Conservation (phyloP, 2,797 vertebrate species). For the Lutjanus argentimaculatus region DNA sequence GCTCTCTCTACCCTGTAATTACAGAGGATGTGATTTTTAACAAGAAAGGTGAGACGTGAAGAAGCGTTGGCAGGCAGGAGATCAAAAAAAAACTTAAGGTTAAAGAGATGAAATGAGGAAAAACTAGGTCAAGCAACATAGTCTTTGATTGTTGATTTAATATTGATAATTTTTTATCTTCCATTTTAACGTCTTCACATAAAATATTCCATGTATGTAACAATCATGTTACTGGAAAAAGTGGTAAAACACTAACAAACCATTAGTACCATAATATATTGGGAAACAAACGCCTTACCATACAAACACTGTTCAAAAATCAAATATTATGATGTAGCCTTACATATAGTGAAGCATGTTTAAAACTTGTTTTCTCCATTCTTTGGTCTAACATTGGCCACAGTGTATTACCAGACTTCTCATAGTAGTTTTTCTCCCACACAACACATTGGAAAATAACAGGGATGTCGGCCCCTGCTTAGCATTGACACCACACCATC, state of each 20-base stretch:
- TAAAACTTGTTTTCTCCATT: too few relatives aligned
- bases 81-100: neutral
- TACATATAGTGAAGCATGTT: neutral
- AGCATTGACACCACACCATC: constrained; percentile 19
- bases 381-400: constrained; percentile 6
- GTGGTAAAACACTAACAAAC: neutral
- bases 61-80: neutral
- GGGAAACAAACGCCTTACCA: too few relatives aligned
- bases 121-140: neutral
- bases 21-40: constrained; percentile 36
- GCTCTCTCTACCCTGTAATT: constrained; percentile 36
- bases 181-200: neutral
- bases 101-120: neutral
- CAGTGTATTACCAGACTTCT: neutral
- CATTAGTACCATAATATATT: neutral
- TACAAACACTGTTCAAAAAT: neutral
- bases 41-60: constrained; percentile 20
- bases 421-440: constrained; percentile 3
- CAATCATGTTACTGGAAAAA: too few relatives aligned
- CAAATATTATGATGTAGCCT: neutral
- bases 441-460: constrained; percentile 11
- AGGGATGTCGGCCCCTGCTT: neutral
- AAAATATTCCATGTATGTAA: neutral
- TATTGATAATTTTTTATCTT: neutral
- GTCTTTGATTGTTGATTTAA: neutral